These are phyloP conservation scores for Magallana nippona DNA, from an alignment of 2,888 invertebrate genomes.

Conservation along the genomic window DNA sequence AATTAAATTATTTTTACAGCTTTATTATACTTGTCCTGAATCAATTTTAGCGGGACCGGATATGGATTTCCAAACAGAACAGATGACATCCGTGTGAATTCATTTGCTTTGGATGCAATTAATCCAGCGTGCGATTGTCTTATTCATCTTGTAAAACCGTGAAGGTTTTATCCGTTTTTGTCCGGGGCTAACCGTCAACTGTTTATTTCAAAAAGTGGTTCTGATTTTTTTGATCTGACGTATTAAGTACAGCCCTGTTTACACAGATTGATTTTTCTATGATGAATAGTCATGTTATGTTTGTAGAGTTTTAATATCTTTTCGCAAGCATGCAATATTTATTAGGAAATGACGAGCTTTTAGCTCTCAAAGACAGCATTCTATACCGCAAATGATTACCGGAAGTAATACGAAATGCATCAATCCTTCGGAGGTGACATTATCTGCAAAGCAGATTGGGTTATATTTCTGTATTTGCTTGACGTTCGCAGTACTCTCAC, in stretches of 20 bases:
- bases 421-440: conserved; percentile 6
- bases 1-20: conserved; percentile 13
- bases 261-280: conserved; percentile 17
- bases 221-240: background rate
- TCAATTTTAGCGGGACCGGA: background rate
- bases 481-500: background rate
- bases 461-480: background rate
- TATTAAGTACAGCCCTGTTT: conserved; percentile 10
- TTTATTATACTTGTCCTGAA: conserved; percentile 13
- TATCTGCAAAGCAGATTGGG: background rate
- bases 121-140: conserved; percentile 8
- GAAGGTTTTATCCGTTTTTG: conserved; percentile 12
- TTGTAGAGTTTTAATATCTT: conserved; percentile 28
- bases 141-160: background rate
- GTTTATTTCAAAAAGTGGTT: background rate
- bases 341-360: conserved; percentile 27
- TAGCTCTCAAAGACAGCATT: conserved; percentile 14
- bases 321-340: conserved; percentile 30
- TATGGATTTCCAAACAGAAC: background rate
- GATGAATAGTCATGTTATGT: conserved; percentile 5
- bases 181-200: background rate
- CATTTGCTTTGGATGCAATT: conserved; percentile 8
- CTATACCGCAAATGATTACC: background rate
- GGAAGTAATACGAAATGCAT: conserved; percentile 3
- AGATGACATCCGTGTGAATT: background rate